Conservation (phyloP, 2,113 vertebrate species). For the Syngnathus floridae region DNA sequence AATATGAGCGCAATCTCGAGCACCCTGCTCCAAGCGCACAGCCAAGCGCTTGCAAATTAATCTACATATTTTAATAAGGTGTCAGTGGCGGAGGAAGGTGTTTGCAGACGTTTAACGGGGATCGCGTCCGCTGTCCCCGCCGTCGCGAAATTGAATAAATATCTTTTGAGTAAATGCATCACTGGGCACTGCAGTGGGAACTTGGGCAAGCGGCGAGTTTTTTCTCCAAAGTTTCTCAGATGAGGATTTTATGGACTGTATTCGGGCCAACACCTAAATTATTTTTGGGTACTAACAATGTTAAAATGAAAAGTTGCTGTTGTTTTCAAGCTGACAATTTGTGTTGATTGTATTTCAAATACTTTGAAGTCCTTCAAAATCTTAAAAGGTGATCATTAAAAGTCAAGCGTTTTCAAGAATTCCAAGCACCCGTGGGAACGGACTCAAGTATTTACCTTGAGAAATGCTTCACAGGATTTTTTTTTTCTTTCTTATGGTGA, state of each 20-base stretch:
- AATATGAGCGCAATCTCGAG: conserved; percentile 87
- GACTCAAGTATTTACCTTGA: conserved; percentile 19
- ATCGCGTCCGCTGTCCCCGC: conserved; percentile 66
- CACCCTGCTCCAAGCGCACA: conserved; percentile 77
- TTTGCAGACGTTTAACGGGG: conserved; percentile 71
- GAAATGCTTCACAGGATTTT: conserved; percentile 44
- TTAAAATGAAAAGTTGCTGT: too few species aligned
- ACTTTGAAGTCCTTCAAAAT: background rate
- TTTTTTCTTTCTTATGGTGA: conserved; percentile 26
- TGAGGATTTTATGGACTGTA: background rate
- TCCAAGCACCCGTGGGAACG: background rate
- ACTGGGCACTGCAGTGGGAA: conserved; percentile 22
- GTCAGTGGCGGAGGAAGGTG: conserved; percentile 60
- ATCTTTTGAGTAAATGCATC: conserved; percentile 62
- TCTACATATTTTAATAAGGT: conserved; percentile 91
- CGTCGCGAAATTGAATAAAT: conserved; percentile 75
- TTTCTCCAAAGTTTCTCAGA: conserved; percentile 39
- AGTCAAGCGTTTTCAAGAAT: conserved; percentile 6
- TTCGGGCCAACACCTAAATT: too few species aligned
- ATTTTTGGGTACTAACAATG: too few species aligned
- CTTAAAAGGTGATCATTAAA: background rate
- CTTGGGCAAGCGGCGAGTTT: conserved; percentile 31
- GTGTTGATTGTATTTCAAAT: background rate
- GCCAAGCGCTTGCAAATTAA: conserved; percentile 88
- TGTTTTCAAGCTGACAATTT: too few species aligned